Evolutionary conservation across 2,113 vertebrate genomes (phyloP).

Genomic region (Proterorhinus semilunaris): DNA sequence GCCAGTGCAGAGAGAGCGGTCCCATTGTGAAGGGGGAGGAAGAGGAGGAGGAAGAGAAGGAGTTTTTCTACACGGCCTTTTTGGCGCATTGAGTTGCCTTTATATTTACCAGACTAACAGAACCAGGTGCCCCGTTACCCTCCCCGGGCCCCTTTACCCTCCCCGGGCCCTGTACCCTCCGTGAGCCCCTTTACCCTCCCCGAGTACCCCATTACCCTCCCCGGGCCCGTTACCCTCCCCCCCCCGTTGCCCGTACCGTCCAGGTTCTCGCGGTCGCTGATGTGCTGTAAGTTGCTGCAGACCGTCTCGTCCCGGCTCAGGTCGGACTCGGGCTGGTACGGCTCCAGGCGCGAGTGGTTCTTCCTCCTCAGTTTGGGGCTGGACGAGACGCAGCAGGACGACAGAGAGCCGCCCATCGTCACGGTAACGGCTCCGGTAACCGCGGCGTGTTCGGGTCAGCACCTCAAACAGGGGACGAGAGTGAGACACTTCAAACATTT

Average conservation of each 20-base stretch:
- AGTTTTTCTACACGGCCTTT: too few species aligned
- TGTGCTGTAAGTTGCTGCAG: slow-evolving; percentile 67
- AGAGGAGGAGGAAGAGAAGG: slow-evolving; percentile 25
- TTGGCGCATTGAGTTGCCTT: too few species aligned
- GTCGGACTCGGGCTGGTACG: slow-evolving; percentile 60
- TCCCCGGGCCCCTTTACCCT: neutral
- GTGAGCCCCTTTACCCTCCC: neutral
- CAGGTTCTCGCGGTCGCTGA: slow-evolving; percentile 70
- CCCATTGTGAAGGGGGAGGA: slow-evolving; percentile 63
- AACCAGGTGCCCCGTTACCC: too few species aligned
- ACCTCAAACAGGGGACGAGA: too few species aligned
- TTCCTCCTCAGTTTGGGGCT: slow-evolving; percentile 64
- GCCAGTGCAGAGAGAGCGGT: slow-evolving; percentile 30
- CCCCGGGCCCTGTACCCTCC: neutral
- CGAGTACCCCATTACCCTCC: neutral
- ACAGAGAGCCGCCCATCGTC: slow-evolving; percentile 57
- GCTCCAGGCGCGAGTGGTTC: slow-evolving; percentile 63
- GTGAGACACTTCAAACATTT: too few species aligned
- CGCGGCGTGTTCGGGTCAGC: neutral
- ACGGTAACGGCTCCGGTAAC: neutral
- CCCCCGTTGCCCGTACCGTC: slow-evolving; percentile 44
- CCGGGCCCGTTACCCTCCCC: too few species aligned
- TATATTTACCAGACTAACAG: too few species aligned
- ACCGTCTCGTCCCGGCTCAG: slow-evolving; percentile 62
- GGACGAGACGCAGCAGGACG: slow-evolving; percentile 65